A percentile compares a stretch with the other conserved stretches of the same genome.
These are phyloP conservation scores for Enteromius viviparus DNA, from an alignment of 2,797 vertebrate species.

Conservation along the genomic window DNA sequence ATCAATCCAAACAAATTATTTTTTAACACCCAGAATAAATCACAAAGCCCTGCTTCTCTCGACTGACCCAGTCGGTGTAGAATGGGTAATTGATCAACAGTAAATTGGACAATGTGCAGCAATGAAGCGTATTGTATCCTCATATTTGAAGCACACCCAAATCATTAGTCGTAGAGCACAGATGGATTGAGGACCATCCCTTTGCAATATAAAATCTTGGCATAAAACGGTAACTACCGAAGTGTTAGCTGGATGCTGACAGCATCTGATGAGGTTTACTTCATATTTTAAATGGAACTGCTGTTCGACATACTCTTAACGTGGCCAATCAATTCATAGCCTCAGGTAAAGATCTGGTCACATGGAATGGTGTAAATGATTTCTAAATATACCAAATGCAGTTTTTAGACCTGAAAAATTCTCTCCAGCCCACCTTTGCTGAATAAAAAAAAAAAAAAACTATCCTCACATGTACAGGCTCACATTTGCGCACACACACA, in stretches of 20 bases:
- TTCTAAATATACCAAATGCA: conserved; percentile 48
- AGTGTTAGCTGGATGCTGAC: conserved; percentile 35
- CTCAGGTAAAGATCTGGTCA: conserved; percentile 44
- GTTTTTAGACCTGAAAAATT: conserved; percentile 46
- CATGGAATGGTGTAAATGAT: conserved; percentile 35
- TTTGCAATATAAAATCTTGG: conserved; percentile 34
- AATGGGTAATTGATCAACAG: conserved; percentile 79
- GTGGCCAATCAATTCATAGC: conserved; percentile 55
- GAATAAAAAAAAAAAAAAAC: conserved; percentile 3
- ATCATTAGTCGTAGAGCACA: conserved; percentile 54
- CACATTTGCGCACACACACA: conserved; percentile 34
- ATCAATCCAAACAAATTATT: conserved; percentile 84
- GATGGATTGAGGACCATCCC: conserved; percentile 49
- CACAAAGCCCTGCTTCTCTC: conserved; percentile 73
- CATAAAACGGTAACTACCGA: conserved; percentile 22
- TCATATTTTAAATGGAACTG: conserved; percentile 22
- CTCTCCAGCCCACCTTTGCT: conserved; percentile 29
- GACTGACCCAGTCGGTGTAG: conserved; percentile 70
- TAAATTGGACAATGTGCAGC: conserved; percentile 75
- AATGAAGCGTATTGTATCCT: conserved; percentile 74
- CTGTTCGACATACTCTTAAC: conserved; percentile 15
- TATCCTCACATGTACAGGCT: conserved; percentile 28
- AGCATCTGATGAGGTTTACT: conserved; percentile 2
- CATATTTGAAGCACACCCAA: conserved; percentile 50
- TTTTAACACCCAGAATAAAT: conserved; percentile 85